Evolutionary conservation across 2,113 vertebrate genomes (phyloP).

Genomic region (Podiceps cristatus): DNA sequence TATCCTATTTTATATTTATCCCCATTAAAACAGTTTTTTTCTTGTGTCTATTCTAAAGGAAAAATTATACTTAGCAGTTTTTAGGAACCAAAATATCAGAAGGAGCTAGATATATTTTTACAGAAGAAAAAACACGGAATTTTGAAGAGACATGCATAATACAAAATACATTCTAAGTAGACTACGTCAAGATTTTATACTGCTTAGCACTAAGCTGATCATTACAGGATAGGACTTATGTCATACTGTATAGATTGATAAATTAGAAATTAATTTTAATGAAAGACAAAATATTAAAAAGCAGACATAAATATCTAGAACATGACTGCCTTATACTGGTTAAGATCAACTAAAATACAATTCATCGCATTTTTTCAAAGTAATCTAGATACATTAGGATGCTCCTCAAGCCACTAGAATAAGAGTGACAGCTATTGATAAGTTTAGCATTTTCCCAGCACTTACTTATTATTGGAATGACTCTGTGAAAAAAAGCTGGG

Average conservation of each 20-base stretch:
- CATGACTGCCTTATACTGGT: not conserved
- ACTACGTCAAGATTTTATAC: not conserved
- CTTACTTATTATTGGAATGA: not conserved
- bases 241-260: not conserved
- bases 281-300: not conserved
- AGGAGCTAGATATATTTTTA: not conserved
- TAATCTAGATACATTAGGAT: not conserved
- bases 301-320: not conserved
- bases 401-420: not conserved
- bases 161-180: not conserved
- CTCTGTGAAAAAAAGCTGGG: not conserved
- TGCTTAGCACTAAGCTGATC: not conserved
- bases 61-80: not conserved
- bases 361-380: not conserved
- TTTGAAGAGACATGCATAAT: not conserved
- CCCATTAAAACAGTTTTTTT: not conserved
- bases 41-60: not conserved
- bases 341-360: not conserved
- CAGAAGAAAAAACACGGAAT: not conserved
- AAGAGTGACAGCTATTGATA: not conserved
- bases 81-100: not conserved
- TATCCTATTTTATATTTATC: not conserved
- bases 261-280: not conserved
- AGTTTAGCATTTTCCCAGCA: not conserved
- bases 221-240: not conserved